Conservation (phyloP, 2,888 invertebrate species). For the Sepiola atlantica region DNA sequence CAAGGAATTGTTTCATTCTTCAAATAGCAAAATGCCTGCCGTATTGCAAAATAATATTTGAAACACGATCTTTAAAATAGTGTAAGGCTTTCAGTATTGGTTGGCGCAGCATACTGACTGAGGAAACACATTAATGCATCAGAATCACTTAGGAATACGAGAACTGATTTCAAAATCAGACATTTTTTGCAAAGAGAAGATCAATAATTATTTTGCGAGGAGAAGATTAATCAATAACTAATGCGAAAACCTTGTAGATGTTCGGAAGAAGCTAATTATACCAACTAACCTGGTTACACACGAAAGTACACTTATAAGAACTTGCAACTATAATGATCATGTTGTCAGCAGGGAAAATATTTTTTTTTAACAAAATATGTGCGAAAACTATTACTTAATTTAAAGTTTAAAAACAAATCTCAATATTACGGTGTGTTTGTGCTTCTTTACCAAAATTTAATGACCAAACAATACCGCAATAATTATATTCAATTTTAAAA, state of each 20-base stretch:
- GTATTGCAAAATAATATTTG: neutral
- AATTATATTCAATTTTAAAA: too few relatives aligned
- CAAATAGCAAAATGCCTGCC: neutral
- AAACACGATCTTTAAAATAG: neutral
- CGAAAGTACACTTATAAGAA: neutral
- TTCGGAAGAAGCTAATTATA: neutral
- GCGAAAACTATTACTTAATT: too few relatives aligned
- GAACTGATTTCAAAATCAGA: neutral
- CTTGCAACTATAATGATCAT: too few relatives aligned
- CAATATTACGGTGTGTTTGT: too few relatives aligned
- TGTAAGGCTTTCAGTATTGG: neutral
- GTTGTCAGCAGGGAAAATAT: too few relatives aligned
- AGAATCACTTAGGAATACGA: neutral
- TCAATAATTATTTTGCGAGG: neutral
- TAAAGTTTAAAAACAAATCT: too few relatives aligned
- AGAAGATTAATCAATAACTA: neutral
- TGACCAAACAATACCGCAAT: too few relatives aligned
- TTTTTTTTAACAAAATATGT: too few relatives aligned
- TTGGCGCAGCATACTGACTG: neutral
- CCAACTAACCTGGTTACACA: neutral
- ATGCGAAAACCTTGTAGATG: neutral
- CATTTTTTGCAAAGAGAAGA: neutral
- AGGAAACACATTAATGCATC: neutral
- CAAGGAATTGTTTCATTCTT: neutral
- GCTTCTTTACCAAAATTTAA: too few relatives aligned